Conservation (phyloP, 2,888 invertebrate genomes). For the Dugesia japonica region DNA sequence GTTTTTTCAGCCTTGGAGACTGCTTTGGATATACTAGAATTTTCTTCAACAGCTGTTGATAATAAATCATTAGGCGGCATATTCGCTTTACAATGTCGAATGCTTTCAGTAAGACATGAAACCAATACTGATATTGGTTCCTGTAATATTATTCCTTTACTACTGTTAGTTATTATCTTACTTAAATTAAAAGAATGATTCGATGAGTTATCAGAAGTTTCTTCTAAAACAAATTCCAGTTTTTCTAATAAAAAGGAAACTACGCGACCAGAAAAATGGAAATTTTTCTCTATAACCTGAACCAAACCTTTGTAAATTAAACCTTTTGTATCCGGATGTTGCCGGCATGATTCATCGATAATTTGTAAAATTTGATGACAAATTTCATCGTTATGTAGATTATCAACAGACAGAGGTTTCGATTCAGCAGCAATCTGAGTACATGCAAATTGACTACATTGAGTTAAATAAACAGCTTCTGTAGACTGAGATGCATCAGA, state of each 20-base stretch:
- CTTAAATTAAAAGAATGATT: not conserved
- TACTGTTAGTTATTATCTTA: not conserved
- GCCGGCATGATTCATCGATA: not conserved
- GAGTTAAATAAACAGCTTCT: not conserved
- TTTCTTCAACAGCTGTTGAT: not conserved
- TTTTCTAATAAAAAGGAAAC: not conserved
- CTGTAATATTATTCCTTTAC: not conserved
- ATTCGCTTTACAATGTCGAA: not conserved
- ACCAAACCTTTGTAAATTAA: not conserved
- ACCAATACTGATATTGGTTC: not conserved
- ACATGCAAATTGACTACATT: conserved; percentile 1
- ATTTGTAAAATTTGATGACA: not conserved
- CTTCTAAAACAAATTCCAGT: not conserved
- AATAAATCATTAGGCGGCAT: not conserved
- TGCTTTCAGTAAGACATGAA: not conserved
- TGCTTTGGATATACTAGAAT: not conserved
- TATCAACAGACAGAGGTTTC: not conserved
- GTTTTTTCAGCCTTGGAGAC: not conserved
- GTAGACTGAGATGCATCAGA: not conserved
- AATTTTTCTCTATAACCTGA: not conserved
- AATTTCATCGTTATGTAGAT: not conserved
- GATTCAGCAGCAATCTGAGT: not conserved
- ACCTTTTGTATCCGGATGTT: not conserved
- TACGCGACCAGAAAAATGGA: not conserved
- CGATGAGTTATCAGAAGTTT: not conserved